These are phyloP conservation scores for Napeogenes sylphis DNA, from an alignment of 2,888 invertebrate genomes.

Conservation along the genomic window DNA sequence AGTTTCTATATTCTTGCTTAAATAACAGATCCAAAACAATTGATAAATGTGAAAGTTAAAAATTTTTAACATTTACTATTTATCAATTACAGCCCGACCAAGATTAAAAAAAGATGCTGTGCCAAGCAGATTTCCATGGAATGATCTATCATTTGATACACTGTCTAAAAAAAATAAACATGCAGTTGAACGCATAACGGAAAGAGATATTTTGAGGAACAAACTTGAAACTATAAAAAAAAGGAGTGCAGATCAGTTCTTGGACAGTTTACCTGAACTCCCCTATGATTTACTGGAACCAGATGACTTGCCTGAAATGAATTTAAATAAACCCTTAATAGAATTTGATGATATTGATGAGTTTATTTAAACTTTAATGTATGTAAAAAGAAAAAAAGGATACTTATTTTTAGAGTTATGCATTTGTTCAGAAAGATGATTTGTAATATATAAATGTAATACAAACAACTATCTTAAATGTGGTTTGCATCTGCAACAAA, in stretches of 20 bases:
- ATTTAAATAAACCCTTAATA: neutral
- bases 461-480: no score
- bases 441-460: no score
- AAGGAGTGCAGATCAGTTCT: neutral
- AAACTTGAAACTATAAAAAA: neutral
- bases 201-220: slow-evolving; percentile 2
- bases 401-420: no score
- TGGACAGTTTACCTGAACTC: slow-evolving; percentile 1
- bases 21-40: no score
- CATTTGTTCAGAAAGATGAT: no score
- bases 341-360: slow-evolving; percentile 6
- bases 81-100: neutral
- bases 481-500: no score
- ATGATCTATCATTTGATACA: slow-evolving; percentile 1
- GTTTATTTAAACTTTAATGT: neutral
- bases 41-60: no score
- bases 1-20: no score
- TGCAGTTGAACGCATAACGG: neutral
- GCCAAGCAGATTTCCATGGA: slow-evolving; percentile 2
- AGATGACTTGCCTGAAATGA: neutral
- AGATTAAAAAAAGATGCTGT: slow-evolving; percentile 7
- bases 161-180: neutral
- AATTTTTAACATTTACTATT: no score
- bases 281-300: neutral
- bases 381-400: no score